Conservation (phyloP, 2,797 vertebrate species). For the Thaleichthys pacificus region DNA sequence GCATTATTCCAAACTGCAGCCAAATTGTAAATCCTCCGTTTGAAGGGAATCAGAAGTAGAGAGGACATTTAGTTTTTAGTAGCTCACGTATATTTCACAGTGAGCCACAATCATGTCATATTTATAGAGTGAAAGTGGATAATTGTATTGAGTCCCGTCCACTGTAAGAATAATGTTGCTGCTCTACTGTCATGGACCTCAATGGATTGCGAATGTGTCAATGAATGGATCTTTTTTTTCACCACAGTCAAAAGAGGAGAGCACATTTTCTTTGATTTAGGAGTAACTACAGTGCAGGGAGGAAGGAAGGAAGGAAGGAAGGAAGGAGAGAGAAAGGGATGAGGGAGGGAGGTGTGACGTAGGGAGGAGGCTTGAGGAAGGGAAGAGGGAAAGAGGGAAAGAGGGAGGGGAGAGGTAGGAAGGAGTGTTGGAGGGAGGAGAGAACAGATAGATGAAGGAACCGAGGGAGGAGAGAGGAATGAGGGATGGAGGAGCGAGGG, state of each 20-base stretch:
- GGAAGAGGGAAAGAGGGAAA: no score
- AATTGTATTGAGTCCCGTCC: slow-evolving; percentile 53
- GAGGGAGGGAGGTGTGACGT: no score
- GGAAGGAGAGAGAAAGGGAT: no score
- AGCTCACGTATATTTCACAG: slow-evolving; percentile 42
- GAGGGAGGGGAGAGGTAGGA: no score
- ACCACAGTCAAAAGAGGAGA: slow-evolving; percentile 42
- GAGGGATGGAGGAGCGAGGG: no score
- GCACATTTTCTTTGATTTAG: slow-evolving; percentile 67
- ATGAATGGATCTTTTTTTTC: slow-evolving; percentile 55
- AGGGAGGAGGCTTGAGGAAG: no score
- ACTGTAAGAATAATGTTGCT: slow-evolving; percentile 55
- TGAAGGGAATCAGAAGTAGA: slow-evolving; percentile 30
- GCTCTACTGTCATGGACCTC: slow-evolving; percentile 42
- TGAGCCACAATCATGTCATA: slow-evolving; percentile 50
- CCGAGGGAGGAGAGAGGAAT: background rate
- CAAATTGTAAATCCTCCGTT: slow-evolving; percentile 23
- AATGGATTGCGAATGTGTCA: slow-evolving; percentile 51
- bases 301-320: slow-evolving; percentile 14
- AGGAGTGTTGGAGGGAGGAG: no score
- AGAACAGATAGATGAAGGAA: background rate
- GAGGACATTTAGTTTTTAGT: slow-evolving; percentile 36
- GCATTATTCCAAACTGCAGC: background rate
- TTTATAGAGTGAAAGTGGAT: slow-evolving; percentile 61
- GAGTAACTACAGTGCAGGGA: slow-evolving; percentile 46